phyloP scores from a whole-genome alignment of 2,113 vertebrate species.

The Agelaius phoeniceus region DNA sequence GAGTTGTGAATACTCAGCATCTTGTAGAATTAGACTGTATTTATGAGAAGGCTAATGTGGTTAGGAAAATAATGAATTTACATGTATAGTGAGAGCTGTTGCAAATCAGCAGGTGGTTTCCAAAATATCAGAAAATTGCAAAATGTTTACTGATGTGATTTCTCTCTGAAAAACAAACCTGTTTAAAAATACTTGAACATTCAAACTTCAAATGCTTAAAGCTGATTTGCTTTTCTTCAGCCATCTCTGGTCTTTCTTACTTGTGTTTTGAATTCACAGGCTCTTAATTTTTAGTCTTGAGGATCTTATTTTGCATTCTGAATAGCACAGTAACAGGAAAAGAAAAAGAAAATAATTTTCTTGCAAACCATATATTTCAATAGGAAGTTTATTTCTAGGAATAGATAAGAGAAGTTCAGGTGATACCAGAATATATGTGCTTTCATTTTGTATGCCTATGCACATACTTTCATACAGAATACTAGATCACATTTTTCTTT shows the following conservation, averaged over 20 bases:
- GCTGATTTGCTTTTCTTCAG: background rate
- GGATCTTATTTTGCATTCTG: background rate
- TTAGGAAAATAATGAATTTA: constrained; percentile 40
- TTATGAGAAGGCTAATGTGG: constrained; percentile 8
- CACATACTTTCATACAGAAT: background rate
- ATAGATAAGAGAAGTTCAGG: background rate
- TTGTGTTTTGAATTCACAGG: background rate
- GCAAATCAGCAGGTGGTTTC: constrained; percentile 48
- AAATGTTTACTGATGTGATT: constrained; percentile 33
- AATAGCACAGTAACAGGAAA: background rate
- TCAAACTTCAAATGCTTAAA: background rate
- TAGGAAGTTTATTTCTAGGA: background rate
- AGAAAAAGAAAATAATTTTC: background rate
- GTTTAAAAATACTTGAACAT: background rate
- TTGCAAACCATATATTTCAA: background rate
- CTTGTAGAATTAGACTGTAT: background rate
- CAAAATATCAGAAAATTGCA: constrained; percentile 28
- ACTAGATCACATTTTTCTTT: background rate
- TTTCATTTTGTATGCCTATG: background rate
- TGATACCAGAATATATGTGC: background rate
- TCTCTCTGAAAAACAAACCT: constrained; percentile 11
- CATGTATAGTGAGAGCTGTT: background rate
- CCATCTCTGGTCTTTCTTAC: background rate
- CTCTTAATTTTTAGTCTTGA: background rate
- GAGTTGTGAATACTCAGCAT: background rate